Conservation (phyloP, 2,888 invertebrate genomes). For the Pyrochroa serraticornis region DNA sequence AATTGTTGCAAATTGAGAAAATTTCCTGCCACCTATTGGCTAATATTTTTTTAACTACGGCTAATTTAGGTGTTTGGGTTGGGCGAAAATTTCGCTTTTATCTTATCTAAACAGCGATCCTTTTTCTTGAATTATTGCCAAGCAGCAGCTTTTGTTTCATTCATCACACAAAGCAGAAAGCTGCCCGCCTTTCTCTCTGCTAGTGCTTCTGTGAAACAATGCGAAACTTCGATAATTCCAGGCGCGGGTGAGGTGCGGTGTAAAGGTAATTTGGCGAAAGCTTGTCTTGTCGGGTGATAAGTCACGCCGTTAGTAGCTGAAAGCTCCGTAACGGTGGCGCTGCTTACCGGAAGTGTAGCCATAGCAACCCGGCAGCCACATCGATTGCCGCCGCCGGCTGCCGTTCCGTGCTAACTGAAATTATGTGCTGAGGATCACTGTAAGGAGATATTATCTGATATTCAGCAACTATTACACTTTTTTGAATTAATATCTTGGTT, state of each 20-base stretch:
- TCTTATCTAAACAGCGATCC: constrained; percentile 23
- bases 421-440: constrained; percentile 35
- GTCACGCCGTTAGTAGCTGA: constrained; percentile 40
- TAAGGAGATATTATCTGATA: constrained; percentile 27
- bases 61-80: no score
- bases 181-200: constrained; percentile 20
- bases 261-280: constrained; percentile 36
- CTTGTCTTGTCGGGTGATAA: constrained; percentile 39
- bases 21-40: no score
- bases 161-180: constrained; percentile 19
- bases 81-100: constrained; percentile 8
- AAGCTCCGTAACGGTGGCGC: constrained; percentile 47
- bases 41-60: no score
- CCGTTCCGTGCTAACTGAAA: constrained; percentile 36
- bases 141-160: constrained; percentile 24
- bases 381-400: constrained; percentile 63
- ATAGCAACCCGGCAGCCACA: constrained; percentile 69
- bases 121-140: constrained; percentile 21
- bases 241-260: constrained; percentile 16
- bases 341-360: constrained; percentile 68
- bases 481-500: constrained; percentile 15
- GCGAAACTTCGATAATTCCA: constrained; percentile 27
- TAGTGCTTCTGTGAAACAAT: constrained; percentile 25
- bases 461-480: constrained; percentile 13
- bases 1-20: no score